phyloP scores from a whole-genome alignment of 1,140 invertebrate genomes.

The Glossosoma conforme region DNA sequence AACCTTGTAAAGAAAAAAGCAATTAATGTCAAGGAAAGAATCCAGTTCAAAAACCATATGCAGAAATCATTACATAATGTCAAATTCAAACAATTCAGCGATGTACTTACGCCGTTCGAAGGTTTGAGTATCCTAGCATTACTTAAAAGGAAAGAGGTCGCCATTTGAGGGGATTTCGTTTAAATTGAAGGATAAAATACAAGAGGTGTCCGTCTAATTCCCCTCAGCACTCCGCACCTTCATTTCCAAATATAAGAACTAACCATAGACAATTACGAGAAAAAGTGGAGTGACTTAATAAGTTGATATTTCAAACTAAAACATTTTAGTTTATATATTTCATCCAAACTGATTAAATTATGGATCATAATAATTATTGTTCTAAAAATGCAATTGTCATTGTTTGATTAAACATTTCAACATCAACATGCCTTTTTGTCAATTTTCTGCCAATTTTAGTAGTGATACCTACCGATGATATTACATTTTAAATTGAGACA shows the following conservation, averaged over 20 bases:
- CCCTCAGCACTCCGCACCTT: constrained; percentile 15
- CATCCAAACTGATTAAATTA: no score
- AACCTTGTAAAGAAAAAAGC: constrained; percentile 14
- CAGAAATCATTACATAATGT: constrained; percentile 24
- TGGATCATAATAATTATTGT: no score
- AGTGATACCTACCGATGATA: no score
- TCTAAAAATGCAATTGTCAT: no score
- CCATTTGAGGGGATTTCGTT: constrained; percentile 8
- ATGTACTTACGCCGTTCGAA: constrained; percentile 12
- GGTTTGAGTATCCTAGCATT: constrained; percentile 14
- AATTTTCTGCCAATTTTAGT: no score
- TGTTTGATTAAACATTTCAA: no score
- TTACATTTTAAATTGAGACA: no score
- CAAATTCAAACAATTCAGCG: constrained; percentile 4
- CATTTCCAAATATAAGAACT: constrained; percentile 15
- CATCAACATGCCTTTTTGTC: no score
- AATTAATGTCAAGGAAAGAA: constrained; percentile 4
- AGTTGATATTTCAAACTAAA: no score
- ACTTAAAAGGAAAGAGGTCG: constrained; percentile 16
- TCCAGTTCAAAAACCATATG: constrained; percentile 21
- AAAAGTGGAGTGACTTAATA: no score
- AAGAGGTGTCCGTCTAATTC: constrained; percentile 12
- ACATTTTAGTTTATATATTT: no score
- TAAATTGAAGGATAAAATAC: constrained; percentile 6
- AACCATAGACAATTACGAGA: constrained; percentile 14